These are phyloP conservation scores for Myotis vivesi DNA, from an alignment of 2,797 vertebrate species.

Conservation along the genomic window DNA sequence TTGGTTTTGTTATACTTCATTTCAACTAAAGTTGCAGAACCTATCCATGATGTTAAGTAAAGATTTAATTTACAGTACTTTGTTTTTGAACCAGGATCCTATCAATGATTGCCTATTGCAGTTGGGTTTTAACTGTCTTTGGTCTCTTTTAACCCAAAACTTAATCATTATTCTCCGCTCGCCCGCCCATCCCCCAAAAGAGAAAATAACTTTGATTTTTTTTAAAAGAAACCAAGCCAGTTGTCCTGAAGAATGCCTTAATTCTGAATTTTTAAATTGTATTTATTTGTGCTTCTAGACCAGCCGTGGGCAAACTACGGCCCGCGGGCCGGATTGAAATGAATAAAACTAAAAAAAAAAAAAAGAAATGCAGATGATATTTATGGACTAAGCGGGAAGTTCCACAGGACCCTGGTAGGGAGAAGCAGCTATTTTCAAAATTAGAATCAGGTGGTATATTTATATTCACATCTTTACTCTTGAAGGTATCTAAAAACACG, in stretches of 20 bases:
- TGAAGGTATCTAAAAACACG: background rate
- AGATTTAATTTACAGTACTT: background rate
- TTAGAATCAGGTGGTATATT: background rate
- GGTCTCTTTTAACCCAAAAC: background rate
- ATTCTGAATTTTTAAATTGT: background rate
- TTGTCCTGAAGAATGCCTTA: background rate
- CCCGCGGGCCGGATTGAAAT: too few relatives aligned
- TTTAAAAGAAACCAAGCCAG: background rate
- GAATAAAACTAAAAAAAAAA: too few relatives aligned
- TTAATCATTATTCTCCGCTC: background rate
- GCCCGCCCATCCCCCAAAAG: too few relatives aligned
- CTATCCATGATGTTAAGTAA: background rate
- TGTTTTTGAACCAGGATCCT: background rate
- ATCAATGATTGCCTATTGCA: background rate
- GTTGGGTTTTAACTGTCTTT: background rate
- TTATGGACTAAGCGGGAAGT: background rate
- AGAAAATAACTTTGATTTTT: background rate
- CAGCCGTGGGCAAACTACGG: too few relatives aligned
- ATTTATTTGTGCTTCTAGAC: background rate
- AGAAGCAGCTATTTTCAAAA: slow-evolving; percentile 6
- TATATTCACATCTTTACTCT: background rate
- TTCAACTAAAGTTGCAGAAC: background rate
- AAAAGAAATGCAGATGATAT: background rate
- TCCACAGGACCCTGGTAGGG: background rate
- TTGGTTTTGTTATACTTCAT: background rate